Evolutionary conservation across 2,113 vertebrate species (phyloP), one percentile per base, ranked within the genome.

Genomic region (Chionomys nivalis): DNA sequence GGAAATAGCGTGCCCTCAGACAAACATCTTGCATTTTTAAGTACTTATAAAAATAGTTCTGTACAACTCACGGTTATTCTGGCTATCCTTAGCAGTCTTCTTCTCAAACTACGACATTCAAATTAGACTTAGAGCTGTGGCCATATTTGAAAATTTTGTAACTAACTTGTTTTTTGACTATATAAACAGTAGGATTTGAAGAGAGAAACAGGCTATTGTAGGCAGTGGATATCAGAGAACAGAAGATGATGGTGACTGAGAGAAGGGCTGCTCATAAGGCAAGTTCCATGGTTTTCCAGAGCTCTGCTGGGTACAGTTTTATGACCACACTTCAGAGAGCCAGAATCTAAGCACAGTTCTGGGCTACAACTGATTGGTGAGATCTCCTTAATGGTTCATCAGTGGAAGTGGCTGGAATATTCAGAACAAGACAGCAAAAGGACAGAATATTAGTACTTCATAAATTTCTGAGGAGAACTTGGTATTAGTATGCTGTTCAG

Each of bases 271-370:
- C 7, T 36, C 13, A 2, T 10, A 33, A 23, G 26, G 4, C 16
- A 1, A 49, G 1, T 7, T 28, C 4, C 7, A 7, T 47, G 2
- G n/a, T 31, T 39, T 28, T 10, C 33, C 2, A 66, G 17, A 23
- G 23, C 31, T 73, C 16, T 75, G n/a, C 31, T 31, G 5, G 28
- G 39, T 16, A 17, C 47, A 81, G 39, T 44, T 42, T 68, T 36
- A 28, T n/a, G 52, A 4, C 0, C 24, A 39, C 31, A 28, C 12
- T 2, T 83, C 26, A 36, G 49, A 68, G 23, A 77, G 1, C 23
- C 44, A 7, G 17, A 55, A 42, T 36, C 2, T 11, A 47, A 82
- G 42, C 23, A 49, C 0, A 42, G 31, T 44, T 55, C 2, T 33
- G 6, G 19, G 11, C 24, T 49, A 21, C 44, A 5, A 9, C 52